Evolutionary conservation across 2,888 invertebrate species (phyloP), one percentile per base, ranked within the genome.

Genomic region (Agrochola macilenta): DNA sequence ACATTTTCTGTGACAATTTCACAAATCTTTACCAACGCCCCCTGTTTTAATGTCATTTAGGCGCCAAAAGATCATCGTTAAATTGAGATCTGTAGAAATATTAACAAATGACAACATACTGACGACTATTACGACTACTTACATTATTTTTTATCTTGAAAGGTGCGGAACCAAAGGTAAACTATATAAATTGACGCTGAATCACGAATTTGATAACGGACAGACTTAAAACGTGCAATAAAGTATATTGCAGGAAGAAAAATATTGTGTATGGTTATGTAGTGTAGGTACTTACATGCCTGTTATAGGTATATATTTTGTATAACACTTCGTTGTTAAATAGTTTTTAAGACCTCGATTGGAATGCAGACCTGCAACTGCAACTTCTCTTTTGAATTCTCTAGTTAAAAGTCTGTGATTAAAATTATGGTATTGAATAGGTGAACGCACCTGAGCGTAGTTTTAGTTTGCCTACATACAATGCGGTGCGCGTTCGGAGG

Each of bases 401-500:
- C 87, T 89, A 85, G 85, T 89, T 89, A 83, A 60, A 89, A 90
- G 83, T 80, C 83, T 84, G 78, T 85, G 89, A 91, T 91, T 91
- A 90, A 91, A 89, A 90, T n/a, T 88, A 87, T 88, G 82, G 81
- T 89, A 90, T 89, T 92, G 90, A 90, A 89, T 90, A 90, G 86
- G 84, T 89, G 86, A 89, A 87, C 88, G 82, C 87, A 90, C 87
- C 87, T 89, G 91, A 89, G 84, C 79, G 81, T 90, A 88, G 89
- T 88, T 89, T 95, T 95, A 95, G 95, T 96, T 93, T 85, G 82
- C 89, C 5, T 46, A 94, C 20, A 20, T 52, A 52, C 89, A 93
- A 95, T 95, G 95, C 90, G 88, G 94, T 93, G 94, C 94, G 92
- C 92, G 93, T 90, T 80, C 30, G 30, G 91, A 94, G 95, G 94